phyloP scores from a whole-genome alignment of 2,797 vertebrate genomes.

The Diplodus puntazzo region DNA sequence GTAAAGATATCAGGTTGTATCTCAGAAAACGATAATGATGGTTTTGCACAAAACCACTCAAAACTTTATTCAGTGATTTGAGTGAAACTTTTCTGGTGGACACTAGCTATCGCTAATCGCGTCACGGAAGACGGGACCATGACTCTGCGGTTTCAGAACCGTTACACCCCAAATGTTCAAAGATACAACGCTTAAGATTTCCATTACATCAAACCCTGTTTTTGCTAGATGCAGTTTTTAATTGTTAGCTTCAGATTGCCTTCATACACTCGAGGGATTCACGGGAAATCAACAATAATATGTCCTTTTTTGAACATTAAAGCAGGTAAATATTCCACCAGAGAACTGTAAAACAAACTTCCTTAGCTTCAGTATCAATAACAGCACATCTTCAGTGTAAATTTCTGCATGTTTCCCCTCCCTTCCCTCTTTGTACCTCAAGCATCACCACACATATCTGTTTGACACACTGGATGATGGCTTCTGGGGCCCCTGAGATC shows the following conservation, averaged over 20 bases:
- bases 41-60: too few relatives aligned
- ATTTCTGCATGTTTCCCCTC: neutral
- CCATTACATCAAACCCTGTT: too few relatives aligned
- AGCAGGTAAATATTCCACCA: neutral
- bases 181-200: conserved; percentile 13
- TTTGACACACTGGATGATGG: conserved; percentile 98
- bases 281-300: neutral
- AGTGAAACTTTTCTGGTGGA: too few relatives aligned
- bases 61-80: too few relatives aligned
- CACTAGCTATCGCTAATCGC: too few relatives aligned
- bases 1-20: too few relatives aligned
- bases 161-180: too few relatives aligned
- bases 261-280: neutral
- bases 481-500: conserved; percentile 95
- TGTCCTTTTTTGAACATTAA: too few relatives aligned
- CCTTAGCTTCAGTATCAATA: neutral
- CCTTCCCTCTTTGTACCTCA: conserved; percentile 88
- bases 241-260: neutral
- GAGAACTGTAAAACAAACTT: neutral
- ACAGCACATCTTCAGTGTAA: neutral
- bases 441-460: conserved; percentile 99
- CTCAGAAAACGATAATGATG: too few relatives aligned
- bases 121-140: too few relatives aligned
- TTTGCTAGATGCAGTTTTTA: neutral
- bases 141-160: too few relatives aligned